Conservation (phyloP, 2,888 invertebrate species). For the Dichetophora obliterata region DNA sequence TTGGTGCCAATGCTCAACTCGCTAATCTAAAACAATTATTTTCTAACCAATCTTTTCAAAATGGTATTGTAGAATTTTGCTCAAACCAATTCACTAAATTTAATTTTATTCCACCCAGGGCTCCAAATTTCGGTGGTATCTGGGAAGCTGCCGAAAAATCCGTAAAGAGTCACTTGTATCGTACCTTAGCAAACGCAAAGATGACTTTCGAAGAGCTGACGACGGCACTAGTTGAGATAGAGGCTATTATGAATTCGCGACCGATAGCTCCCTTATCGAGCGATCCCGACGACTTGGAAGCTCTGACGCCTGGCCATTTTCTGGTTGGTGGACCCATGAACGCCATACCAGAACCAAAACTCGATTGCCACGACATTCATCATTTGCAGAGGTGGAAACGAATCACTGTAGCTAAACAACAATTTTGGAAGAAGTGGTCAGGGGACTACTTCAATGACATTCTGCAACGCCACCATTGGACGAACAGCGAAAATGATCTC, state of each 20-base stretch:
- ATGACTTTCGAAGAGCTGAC: not conserved
- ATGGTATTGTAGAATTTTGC: not conserved
- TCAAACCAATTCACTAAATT: not conserved
- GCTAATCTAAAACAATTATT: not conserved
- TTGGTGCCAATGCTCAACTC: not conserved
- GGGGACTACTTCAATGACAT: not conserved
- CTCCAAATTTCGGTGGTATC: not conserved
- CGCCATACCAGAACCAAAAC: not conserved
- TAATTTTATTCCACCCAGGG: not conserved
- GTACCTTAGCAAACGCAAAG: too few species aligned
- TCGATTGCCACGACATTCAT: not conserved
- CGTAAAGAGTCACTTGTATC: too few species aligned
- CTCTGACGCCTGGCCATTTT: too few species aligned
- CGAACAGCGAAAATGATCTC: not conserved
- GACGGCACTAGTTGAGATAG: not conserved
- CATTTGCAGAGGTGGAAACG: not conserved
- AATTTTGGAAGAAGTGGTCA: not conserved
- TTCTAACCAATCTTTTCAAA: not conserved
- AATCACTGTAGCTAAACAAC: not conserved
- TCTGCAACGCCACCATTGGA: not conserved
- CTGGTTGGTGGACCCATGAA: too few species aligned
- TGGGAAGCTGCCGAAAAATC: not conserved
- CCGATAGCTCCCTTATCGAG: too few species aligned
- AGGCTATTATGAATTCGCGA: too few species aligned
- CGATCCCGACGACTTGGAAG: too few species aligned